Evolutionary conservation across 2,797 vertebrate species (phyloP), one percentile per base, ranked within the genome.

Genomic region (Squalus acanthias): DNA sequence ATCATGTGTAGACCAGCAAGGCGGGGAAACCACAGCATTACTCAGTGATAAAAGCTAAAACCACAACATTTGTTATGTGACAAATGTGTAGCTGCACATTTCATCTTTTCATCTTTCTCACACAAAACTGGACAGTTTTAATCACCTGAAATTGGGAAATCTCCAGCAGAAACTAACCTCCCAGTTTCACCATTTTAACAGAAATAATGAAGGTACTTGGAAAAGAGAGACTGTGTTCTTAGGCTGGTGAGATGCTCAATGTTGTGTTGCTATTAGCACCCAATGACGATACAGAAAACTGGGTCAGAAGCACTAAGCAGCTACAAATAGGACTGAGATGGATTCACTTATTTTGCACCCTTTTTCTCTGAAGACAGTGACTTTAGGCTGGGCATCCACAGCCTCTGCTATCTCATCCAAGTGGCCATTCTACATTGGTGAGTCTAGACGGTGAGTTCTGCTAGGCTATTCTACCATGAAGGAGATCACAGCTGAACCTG

Each of bases 61-160:
- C 65, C 91, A 93, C 63, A 92, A 93, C n/a, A 93, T 93, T 91
- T 46, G 63, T 69, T 93, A 69, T 46, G 65, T 93, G 91, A 93
- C 91, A 24, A 67, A 93, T 0, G 20, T 93, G 63, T 29, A 69
- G 65, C 3, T 46, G n/a, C 33, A 93, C n/a, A 67, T 93, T 69
- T 67, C 33, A 67, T 67, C 33, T 39, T 22, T 65, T 65, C n/a
- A 93, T 6, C n/a, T 24, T 93, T 93, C 57, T 91, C 57, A 63
- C 65, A 22, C 26, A 24, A 63, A 33, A 17, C 29, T n/a, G 57
- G 88, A 63, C 88, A 60, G 29, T n/a, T 57, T 63, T n/a, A 63
- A 12, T 93, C 17, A 9, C 17, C 39, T 12, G 20, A 93, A 24
- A 46, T 8, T 67, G 65, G 15, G n/a, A 67, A 69, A 93, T 22